Evolutionary conservation across 2,113 vertebrate species (phyloP), one percentile per base, ranked within the genome.

Genomic region (Sarotherodon lohbergeri): DNA sequence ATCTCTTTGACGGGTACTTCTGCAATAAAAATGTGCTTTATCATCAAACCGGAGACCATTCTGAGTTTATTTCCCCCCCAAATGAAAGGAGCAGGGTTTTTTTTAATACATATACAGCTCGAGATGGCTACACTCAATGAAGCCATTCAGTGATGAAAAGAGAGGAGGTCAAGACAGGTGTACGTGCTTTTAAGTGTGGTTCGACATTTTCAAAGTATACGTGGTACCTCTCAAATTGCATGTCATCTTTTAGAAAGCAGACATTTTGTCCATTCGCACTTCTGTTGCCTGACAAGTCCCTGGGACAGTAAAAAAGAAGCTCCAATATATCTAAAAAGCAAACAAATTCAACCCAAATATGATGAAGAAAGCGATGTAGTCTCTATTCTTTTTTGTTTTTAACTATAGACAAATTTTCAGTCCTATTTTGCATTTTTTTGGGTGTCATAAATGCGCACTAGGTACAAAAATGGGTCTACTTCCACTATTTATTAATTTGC

Each of bases 1-100:
- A 61, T 52, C 22, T 52, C 66, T 61, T 12, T 50, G 6, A 71
- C 29, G 9, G 41, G 27, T 34, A 57, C 63, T 80, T 17, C 12
- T 50, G 24, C 41, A 55, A 43, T 61, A 43, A 79, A 68, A 80
- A 87, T 82, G 80, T 80, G 82, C 88, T 89, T 63, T 5, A 34
- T 81, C 43, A 4, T 84, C 82, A 46, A 79, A 78, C 85, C 24
- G 27, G 41, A 52, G 27, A 36, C 24, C 43, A 29, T 43, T 82
- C 8, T 54, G 59, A 52, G 48, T 17, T 32, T n/a, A 78, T 52
- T 52, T 78, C 13, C 48, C 7, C 22, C 46, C 46, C 46, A 9
- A 78, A 52, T 78, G 46, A 78, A 78, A 78, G 73, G 73, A 78
- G 73, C 71, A 14, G 19, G 10, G 4, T 17, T 50, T 50, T 27